Conservation (phyloP, 2,888 invertebrate species). For the Drosophila fungiperda region DNA sequence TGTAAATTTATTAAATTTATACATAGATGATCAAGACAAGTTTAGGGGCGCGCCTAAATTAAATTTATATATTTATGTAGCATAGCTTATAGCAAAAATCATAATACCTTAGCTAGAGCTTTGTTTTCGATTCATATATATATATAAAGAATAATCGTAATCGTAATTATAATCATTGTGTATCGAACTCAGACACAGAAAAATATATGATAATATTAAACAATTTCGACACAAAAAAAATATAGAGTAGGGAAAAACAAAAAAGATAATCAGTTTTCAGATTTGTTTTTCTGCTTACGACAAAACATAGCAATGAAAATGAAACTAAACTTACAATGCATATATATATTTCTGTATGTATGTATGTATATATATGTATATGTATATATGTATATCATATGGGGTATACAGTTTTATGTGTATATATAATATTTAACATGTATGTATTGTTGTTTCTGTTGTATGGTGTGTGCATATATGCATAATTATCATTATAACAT, state of each 20-base stretch:
- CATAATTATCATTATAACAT: constrained; percentile 75
- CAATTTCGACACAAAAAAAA: constrained; percentile 61
- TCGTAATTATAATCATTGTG: constrained; percentile 33
- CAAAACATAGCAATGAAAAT: constrained; percentile 39
- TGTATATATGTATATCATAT: constrained; percentile 50
- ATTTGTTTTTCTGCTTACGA: constrained; percentile 23
- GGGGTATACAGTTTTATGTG: constrained; percentile 59
- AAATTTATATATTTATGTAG: constrained; percentile 38
- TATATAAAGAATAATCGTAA: constrained; percentile 27
- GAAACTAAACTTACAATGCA: constrained; percentile 62
- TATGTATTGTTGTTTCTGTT: constrained; percentile 36
- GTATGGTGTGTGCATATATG: constrained; percentile 8
- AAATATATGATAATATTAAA: constrained; percentile 51
- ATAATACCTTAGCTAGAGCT: constrained; percentile 74
- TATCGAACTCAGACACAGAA: constrained; percentile 46
- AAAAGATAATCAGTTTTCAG: constrained; percentile 19
- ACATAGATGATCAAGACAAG: constrained; percentile 65
- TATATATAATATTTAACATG: constrained; percentile 59
- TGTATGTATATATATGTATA: constrained; percentile 7
- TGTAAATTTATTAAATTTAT: constrained; percentile 64
- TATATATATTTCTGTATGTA: constrained; percentile 8
- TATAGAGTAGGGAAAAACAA: constrained; percentile 45
- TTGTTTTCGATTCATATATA: constrained; percentile 15
- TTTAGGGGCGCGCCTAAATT: constrained; percentile 49
- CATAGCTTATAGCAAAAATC: constrained; percentile 76